Percentiles rank a stretch among this genome's conserved stretches.
Conservation (phyloP, 1,140 invertebrate genomes). For the Drosophila dunni region DNA sequence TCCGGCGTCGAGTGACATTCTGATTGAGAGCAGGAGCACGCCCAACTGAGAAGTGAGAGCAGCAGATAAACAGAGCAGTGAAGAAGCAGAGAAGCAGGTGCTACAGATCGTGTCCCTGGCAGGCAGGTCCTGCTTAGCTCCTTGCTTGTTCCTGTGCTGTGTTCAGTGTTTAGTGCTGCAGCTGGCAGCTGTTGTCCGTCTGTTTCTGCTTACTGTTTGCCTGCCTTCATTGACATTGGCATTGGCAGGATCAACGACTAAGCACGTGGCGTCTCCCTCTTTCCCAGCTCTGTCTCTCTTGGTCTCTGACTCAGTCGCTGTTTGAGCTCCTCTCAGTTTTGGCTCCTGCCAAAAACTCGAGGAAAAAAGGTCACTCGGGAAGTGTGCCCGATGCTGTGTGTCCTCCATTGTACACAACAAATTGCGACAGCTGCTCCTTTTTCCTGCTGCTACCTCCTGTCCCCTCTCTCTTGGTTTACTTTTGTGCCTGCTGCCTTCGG, state of each 20-base stretch:
- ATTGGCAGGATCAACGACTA: slow-evolving; percentile 78
- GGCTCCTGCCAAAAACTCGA: slow-evolving; percentile 68
- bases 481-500: slow-evolving; percentile 20
- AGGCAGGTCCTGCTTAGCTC: slow-evolving; percentile 39
- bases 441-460: slow-evolving; percentile 24
- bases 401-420: slow-evolving; percentile 57
- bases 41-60: slow-evolving; percentile 21
- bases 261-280: slow-evolving; percentile 78
- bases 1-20: slow-evolving; percentile 60
- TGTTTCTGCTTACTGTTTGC: slow-evolving; percentile 50
- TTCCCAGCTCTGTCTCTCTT: slow-evolving; percentile 12
- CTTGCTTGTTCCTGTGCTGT: background rate
- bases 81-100: slow-evolving; percentile 44
- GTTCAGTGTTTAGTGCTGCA: slow-evolving; percentile 26
- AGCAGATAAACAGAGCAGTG: slow-evolving; percentile 34
- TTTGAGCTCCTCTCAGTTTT: slow-evolving; percentile 22
- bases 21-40: slow-evolving; percentile 69
- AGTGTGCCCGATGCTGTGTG: slow-evolving; percentile 54
- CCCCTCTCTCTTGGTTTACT: slow-evolving; percentile 9
- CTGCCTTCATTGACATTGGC: slow-evolving; percentile 41
- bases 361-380: slow-evolving; percentile 75
- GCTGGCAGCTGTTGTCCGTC: slow-evolving; percentile 46
- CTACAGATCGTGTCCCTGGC: slow-evolving; percentile 13
- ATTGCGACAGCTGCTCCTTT: slow-evolving; percentile 71
- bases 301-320: slow-evolving; percentile 16